Percentiles rank a stretch among this genome's conserved stretches.
Evolutionary conservation across 2,888 invertebrate genomes (phyloP).

Genomic region (Lamellibrachia columna): DNA sequence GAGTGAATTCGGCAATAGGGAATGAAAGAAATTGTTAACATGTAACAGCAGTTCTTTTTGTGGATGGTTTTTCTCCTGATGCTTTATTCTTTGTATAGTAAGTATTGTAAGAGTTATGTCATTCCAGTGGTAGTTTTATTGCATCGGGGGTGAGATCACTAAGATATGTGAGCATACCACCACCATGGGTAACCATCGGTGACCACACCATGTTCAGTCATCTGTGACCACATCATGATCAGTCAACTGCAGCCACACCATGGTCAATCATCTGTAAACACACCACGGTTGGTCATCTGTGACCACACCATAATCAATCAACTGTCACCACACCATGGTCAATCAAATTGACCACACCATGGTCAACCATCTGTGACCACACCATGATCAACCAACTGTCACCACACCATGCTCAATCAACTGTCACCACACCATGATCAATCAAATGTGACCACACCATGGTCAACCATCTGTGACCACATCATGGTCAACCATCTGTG

Average conservation of each 20-base stretch:
- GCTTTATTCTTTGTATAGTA: not conserved
- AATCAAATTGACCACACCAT: not conserved
- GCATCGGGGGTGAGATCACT: not conserved
- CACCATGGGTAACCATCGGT: too few species aligned
- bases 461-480: not conserved
- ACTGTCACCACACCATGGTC: not conserved
- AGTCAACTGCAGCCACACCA: not conserved
- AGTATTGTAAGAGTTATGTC: not conserved
- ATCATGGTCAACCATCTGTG: not conserved
- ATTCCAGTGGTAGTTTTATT: not conserved
- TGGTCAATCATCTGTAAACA: not conserved
- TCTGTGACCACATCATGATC: not conserved
- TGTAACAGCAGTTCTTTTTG: not conserved
- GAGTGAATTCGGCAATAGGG: not conserved
- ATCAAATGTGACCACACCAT: not conserved
- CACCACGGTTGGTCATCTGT: not conserved
- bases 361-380: not conserved
- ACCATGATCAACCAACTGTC: not conserved
- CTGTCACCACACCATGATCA: too few species aligned
- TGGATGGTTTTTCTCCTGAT: not conserved
- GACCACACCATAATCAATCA: not conserved
- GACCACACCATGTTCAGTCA: not conserved
- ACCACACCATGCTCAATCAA: not conserved
- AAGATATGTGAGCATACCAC: too few species aligned
- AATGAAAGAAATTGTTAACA: not conserved